phyloP scores from a whole-genome alignment of 2,888 invertebrate genomes.

The Epinotia demarniana region DNA sequence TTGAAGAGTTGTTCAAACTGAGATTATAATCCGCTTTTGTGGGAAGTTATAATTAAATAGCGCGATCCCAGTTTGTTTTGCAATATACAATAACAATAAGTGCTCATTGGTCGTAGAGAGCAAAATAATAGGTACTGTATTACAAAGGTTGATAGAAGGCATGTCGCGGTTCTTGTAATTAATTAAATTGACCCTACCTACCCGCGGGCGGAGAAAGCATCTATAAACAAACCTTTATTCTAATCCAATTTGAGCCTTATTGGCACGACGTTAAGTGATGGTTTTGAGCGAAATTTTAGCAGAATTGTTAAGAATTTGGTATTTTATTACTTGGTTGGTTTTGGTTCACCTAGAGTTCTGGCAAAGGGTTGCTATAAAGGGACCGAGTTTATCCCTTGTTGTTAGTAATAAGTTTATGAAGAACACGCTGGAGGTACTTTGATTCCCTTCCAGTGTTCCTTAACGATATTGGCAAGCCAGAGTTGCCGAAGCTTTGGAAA shows the following conservation, averaged over 20 bases:
- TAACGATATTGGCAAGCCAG: conserved; percentile 38
- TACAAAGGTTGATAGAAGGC: conserved; percentile 74
- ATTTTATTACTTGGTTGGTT: conserved; percentile 69
- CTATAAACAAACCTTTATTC: conserved; percentile 51
- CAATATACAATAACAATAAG: conserved; percentile 62
- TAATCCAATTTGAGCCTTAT: conserved; percentile 63
- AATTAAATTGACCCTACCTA: conserved; percentile 78
- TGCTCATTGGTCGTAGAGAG: conserved; percentile 58
- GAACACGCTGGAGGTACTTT: conserved; percentile 50
- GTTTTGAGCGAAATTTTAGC: conserved; percentile 54
- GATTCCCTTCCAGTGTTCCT: conserved; percentile 47
- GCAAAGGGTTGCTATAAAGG: conserved; percentile 67
- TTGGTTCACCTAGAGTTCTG: conserved; percentile 68
- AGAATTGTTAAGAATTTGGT: conserved; percentile 66
- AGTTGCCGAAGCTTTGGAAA: conserved; percentile 51
- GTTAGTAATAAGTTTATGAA: conserved; percentile 61
- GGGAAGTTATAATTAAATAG: conserved; percentile 18
- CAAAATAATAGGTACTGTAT: conserved; percentile 66
- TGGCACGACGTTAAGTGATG: conserved; percentile 54
- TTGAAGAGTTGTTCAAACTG: conserved; percentile 1
- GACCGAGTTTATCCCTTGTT: conserved; percentile 62
- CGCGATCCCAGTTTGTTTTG: conserved; percentile 30
- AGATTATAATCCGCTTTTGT: background rate
- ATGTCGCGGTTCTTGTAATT: conserved; percentile 74
- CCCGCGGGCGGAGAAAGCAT: conserved; percentile 63